These are phyloP conservation scores for Protodeltote pygarga DNA, from an alignment of 2,888 invertebrate species.

Conservation along the genomic window DNA sequence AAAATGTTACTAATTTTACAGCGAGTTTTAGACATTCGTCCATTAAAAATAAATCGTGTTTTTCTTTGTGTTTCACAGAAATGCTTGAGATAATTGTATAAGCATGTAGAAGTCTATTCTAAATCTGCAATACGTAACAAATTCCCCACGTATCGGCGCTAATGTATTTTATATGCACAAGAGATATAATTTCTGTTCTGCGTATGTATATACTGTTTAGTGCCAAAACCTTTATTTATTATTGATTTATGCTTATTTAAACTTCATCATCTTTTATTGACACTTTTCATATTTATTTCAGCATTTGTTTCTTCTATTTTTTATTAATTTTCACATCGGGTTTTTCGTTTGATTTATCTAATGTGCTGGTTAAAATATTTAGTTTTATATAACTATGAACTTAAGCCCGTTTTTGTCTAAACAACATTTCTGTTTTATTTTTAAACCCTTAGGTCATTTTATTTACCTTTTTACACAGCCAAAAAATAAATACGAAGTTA, in stretches of 20 bases:
- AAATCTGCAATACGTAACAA: not conserved
- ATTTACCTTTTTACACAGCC: not conserved
- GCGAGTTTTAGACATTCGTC: not conserved
- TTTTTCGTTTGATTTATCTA: too few species aligned
- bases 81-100: slow-evolving; percentile 10
- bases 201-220: not conserved
- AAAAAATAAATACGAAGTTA: not conserved
- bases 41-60: slow-evolving; percentile 1
- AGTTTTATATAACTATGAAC: too few species aligned
- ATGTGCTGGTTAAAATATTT: too few species aligned
- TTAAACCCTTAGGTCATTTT: not conserved
- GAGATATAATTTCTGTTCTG: not conserved
- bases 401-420: too few species aligned
- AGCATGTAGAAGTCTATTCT: slow-evolving; percentile 3
- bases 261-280: too few species aligned
- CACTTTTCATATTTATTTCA: too few species aligned
- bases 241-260: too few species aligned
- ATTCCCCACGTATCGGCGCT: not conserved
- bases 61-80: not conserved
- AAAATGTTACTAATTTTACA: slow-evolving; percentile 13
- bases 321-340: too few species aligned
- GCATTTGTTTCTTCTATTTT: too few species aligned
- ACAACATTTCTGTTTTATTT: not conserved
- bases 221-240: slow-evolving; percentile 12
- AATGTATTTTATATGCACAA: slow-evolving; percentile 1